Evolutionary conservation across 2,797 vertebrate genomes (phyloP).

Genomic region (Gastrophryne carolinensis): DNA sequence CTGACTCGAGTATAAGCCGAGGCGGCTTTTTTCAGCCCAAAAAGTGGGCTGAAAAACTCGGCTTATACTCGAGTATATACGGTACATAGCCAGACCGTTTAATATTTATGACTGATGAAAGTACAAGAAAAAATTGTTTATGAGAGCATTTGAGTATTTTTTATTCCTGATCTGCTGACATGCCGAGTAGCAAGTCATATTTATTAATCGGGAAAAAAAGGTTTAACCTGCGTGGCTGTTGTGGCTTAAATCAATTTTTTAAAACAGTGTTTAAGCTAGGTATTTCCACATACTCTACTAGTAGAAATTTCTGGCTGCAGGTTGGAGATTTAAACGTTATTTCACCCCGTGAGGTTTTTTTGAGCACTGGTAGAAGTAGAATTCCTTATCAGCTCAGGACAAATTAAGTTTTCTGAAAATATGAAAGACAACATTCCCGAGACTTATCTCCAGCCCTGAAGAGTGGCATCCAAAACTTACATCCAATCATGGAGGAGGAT

Average conservation of each 20-base stretch:
- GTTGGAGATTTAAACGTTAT: slow-evolving; percentile 60
- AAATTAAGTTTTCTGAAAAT: slow-evolving; percentile 84
- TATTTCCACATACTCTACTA: neutral
- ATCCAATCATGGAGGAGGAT: slow-evolving; percentile 32
- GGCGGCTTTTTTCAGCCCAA: too few species aligned
- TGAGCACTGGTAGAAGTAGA: slow-evolving; percentile 78
- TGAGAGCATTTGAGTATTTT: too few species aligned
- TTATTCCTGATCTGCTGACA: too few species aligned
- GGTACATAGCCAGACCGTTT: too few species aligned
- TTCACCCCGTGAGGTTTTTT: slow-evolving; percentile 79
- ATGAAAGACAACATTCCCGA: slow-evolving; percentile 77
- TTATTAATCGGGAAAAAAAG: too few species aligned
- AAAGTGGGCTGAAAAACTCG: too few species aligned
- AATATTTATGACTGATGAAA: too few species aligned
- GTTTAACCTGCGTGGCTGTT: neutral
- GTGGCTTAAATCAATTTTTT: neutral
- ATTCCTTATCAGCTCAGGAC: slow-evolving; percentile 79
- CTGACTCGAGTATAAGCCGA: too few species aligned
- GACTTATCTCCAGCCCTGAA: slow-evolving; percentile 56
- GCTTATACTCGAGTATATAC: too few species aligned
- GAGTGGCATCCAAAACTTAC: slow-evolving; percentile 34
- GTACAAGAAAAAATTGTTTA: too few species aligned
- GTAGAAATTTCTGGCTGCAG: slow-evolving; percentile 61
- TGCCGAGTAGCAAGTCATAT: too few species aligned
- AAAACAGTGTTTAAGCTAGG: neutral